Evolutionary conservation across 1,140 invertebrate genomes (phyloP), one percentile per base, ranked within the genome.

Genomic region (Ptiloglossa arizonensis): DNA sequence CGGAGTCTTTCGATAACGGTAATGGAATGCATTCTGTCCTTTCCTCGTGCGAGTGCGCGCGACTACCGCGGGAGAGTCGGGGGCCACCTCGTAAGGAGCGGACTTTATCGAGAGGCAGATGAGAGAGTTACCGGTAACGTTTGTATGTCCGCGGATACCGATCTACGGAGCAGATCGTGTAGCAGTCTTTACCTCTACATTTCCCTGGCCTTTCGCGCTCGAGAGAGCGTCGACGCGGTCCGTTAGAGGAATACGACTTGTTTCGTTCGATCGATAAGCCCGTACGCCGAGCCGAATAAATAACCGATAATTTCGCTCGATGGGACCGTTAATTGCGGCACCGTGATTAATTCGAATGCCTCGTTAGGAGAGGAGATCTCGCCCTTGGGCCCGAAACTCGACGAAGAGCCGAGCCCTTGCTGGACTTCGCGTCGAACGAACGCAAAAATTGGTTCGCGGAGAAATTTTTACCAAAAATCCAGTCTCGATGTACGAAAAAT

Each of bases 1-100:
- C 15, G 80, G 79, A 80, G 79, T 80, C 69, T 75, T 76, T 86
- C 83, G 86, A 84, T 82, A 81, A 79, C 82, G 85, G 81, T 88
- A 88, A 88, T 89, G 82, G 86, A 85, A 81, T 80, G 78, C 82
- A 78, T 85, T 81, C 73, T 52, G 35, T 63, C 68, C 48, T 77
- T n/a, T 70, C 48, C 57, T 38, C 35, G 22, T 35, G 66, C 24
- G 29, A 8, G 6, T 3, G 22, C 24, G 19, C 17, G 59, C 32
- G 41, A 35, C 32, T 70, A 70, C 46, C 54, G 67, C 19, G 38
- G 4, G 41, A 41, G 41, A 41, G 8, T n/a, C 32, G 54, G 38
- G 54, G n/a, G n/a, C n/a, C n/a, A n/a, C 77, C 60, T 74, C 71
- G 74, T 70, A 70, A 81, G 75, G 54, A 78, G 56, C 76, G 64